A percentile compares a stretch with the other conserved stretches of the same genome.
phyloP scores from a whole-genome alignment of 1,140 invertebrate genomes.

The Dinothrombium tinctorium region DNA sequence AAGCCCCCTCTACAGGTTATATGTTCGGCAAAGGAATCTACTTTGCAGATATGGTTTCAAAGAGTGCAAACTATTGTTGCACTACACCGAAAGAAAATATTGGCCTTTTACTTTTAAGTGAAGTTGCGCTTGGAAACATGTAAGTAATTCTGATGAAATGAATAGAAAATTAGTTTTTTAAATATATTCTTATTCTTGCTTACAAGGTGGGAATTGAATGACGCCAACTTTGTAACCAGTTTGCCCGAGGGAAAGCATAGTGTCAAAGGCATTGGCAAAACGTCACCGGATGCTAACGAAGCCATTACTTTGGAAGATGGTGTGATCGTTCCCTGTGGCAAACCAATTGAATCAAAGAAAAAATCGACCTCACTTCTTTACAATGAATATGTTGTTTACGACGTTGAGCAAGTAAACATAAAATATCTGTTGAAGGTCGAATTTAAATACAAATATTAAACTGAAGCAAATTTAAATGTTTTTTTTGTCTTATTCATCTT shows the following conservation, averaged over 20 bases:
- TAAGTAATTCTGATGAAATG: conserved; percentile 23
- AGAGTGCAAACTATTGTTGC: conserved; percentile 91
- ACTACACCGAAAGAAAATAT: conserved; percentile 39
- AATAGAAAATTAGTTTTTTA: background rate
- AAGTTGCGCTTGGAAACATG: conserved; percentile 85
- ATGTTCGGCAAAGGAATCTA: conserved; percentile 93
- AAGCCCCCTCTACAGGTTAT: conserved; percentile 81
- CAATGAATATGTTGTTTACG: conserved; percentile 28
- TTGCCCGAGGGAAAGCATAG: conserved; percentile 20
- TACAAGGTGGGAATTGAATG: conserved; percentile 17
- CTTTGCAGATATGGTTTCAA: conserved; percentile 96
- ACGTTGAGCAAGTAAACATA: conserved; percentile 23
- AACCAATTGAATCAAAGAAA: conserved; percentile 9
- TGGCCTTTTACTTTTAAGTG: conserved; percentile 70
- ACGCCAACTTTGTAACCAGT: conserved; percentile 19
- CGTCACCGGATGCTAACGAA: conserved; percentile 15
- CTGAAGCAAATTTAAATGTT: too few relatives aligned
- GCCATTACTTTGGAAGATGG: conserved; percentile 15
- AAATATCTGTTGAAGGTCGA: conserved; percentile 19
- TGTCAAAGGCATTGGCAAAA: conserved; percentile 20
- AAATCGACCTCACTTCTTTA: conserved; percentile 19
- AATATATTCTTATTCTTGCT: background rate
- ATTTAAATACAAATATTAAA: conserved; percentile 18
- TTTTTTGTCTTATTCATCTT: too few relatives aligned
- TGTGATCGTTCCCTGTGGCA: conserved; percentile 17